Evolutionary conservation across 1,140 invertebrate genomes (phyloP).

Genomic region (Carposina sasakii): DNA sequence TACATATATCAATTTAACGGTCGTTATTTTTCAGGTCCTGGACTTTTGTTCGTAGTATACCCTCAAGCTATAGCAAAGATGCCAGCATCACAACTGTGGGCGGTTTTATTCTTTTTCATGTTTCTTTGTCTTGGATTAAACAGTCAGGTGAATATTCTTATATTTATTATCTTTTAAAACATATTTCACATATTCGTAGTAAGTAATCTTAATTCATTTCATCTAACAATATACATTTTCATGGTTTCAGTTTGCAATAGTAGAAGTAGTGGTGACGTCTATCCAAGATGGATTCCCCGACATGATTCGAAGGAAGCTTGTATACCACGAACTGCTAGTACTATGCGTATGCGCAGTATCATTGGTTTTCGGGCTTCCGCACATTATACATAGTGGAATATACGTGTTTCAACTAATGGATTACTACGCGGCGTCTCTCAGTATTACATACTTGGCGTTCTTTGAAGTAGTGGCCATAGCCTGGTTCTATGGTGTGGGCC

Average conservation of each 20-base stretch:
- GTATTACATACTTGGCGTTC: constrained; percentile 92
- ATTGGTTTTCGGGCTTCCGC: constrained; percentile 87
- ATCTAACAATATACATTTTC: neutral
- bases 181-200: neutral
- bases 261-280: constrained; percentile 93
- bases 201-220: neutral
- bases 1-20: too few relatives aligned
- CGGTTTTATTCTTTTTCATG: constrained; percentile 93
- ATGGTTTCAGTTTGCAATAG: constrained; percentile 84
- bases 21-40: constrained; percentile 84
- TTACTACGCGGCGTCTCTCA: constrained; percentile 92
- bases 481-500: constrained; percentile 92
- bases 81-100: constrained; percentile 89
- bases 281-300: constrained; percentile 92
- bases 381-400: constrained; percentile 91
- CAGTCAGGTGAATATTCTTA: constrained; percentile 81
- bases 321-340: constrained; percentile 90
- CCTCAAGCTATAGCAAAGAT: constrained; percentile 92
- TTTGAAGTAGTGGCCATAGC: constrained; percentile 92
- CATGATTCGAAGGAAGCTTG: constrained; percentile 85
- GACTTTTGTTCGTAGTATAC: constrained; percentile 91
- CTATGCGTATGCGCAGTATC: constrained; percentile 87
- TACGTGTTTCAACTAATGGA: constrained; percentile 95
- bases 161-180: neutral
- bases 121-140: constrained; percentile 91